Evolutionary conservation across 2,888 invertebrate genomes (phyloP), one percentile per base, ranked within the genome.

Genomic region (Formica aserva): DNA sequence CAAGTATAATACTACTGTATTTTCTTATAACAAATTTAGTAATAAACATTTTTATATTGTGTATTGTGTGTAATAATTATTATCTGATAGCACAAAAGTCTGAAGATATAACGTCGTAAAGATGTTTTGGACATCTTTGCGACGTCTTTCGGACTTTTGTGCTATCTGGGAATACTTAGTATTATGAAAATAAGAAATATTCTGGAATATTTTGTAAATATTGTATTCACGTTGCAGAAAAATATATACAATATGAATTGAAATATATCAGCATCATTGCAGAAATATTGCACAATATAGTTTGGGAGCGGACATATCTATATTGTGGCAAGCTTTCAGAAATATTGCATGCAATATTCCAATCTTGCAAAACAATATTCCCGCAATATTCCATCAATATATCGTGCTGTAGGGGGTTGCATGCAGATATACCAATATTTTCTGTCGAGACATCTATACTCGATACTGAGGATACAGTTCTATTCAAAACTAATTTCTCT

Each of bases 351-450:
- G n/a, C 3, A 65, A 38, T 65, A 65, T 65, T 38, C 0, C 38
- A 63, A 65, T 62, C 18, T 9, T 62, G 29, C 32, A 18, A 62
- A 62, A 18, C 22, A 22, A 22, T 22, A 22, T 22, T 22, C 22
- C 22, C 22, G 22, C 18, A 62, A 65, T 65, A 38, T 65, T 65
- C 13, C 38, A 5, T 38, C 65, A 41, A 65, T 65, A 65, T 65
- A 22, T 41, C 38, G 8, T 65, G 38, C 65, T 65, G 65, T 65
- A 22, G 65, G 22, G 22, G 22, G 22, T 22, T 22, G 22, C 22
- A 22, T 22, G 22, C 22, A 22, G 22, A 22, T 22, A 22, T 22
- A 22, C 22, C 22, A 22, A 22, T 22, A 22, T 22, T 22, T 22
- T 22, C 22, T 22, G 22, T 22, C 22, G 22, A 22, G 22, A 22